phyloP scores from a whole-genome alignment of 2,113 vertebrate genomes.

The Chaetodon trifascialis region DNA sequence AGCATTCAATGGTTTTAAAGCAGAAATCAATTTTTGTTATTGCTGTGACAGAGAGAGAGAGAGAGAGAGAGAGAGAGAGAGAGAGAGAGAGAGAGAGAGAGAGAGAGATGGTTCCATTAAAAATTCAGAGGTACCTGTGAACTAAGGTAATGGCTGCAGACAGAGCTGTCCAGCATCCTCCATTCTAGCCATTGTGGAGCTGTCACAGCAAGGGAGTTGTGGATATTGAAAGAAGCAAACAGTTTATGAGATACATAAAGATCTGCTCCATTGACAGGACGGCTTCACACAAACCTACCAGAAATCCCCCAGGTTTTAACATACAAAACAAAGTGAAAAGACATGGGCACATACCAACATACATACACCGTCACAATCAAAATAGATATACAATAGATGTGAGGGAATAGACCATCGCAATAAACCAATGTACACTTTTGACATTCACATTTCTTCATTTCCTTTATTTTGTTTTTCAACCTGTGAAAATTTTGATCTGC shows the following conservation, averaged over 20 bases:
- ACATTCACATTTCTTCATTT: neutral
- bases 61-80: neutral
- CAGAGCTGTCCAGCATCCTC: conserved; percentile 20
- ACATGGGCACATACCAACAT: neutral
- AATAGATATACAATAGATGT: conserved; percentile 4
- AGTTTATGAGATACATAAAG: conserved; percentile 1
- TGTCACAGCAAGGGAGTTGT: conserved; percentile 28
- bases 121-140: conserved; percentile 45
- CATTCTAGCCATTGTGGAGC: conserved; percentile 34
- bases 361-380: neutral
- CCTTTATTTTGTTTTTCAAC: neutral
- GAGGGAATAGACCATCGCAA: neutral
- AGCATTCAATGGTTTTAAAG: conserved; percentile 44
- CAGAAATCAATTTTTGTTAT: conserved; percentile 56
- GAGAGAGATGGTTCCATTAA: conserved; percentile 36
- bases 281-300: conserved; percentile 4
- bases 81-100: neutral
- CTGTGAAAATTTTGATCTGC: neutral
- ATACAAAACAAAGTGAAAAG: conserved; percentile 22
- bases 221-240: conserved; percentile 5
- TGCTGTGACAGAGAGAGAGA: conserved; percentile 22
- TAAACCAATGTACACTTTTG: neutral
- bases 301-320: conserved; percentile 13
- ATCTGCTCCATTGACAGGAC: conserved; percentile 21
- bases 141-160: conserved; percentile 44